Percentiles rank a stretch among this genome's conserved stretches.
Conservation (phyloP, 2,888 invertebrate genomes). For the Ctena decussata region DNA sequence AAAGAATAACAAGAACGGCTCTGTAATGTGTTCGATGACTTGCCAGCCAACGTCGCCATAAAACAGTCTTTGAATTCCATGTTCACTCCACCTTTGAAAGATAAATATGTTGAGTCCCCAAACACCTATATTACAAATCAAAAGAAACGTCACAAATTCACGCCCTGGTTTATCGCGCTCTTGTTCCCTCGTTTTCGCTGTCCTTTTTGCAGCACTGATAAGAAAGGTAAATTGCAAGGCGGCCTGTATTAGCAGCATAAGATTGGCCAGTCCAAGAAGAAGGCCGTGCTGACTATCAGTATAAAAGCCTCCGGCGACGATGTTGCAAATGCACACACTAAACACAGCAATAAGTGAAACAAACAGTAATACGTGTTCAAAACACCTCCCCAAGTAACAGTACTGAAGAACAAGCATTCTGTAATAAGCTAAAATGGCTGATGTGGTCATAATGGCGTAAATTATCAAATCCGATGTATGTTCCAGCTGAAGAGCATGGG, state of each 20-base stretch:
- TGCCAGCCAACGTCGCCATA: slow-evolving; percentile 98
- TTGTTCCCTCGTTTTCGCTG: slow-evolving; percentile 96
- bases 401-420: slow-evolving; percentile 89
- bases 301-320: slow-evolving; percentile 95
- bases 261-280: slow-evolving; percentile 95
- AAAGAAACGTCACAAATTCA: slow-evolving; percentile 97
- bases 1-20: slow-evolving; percentile 98
- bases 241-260: slow-evolving; percentile 95
- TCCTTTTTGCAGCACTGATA: slow-evolving; percentile 95
- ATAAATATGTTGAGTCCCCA: slow-evolving; percentile 98
- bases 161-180: slow-evolving; percentile 98
- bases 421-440: slow-evolving; percentile 95
- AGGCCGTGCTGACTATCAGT: slow-evolving; percentile 93
- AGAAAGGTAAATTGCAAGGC: slow-evolving; percentile 97
- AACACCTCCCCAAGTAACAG: slow-evolving; percentile 49
- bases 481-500: slow-evolving; percentile 96
- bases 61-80: slow-evolving; percentile 97
- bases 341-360: slow-evolving; percentile 97
- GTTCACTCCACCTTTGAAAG: slow-evolving; percentile 94
- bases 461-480: slow-evolving; percentile 96
- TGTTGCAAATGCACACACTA: slow-evolving; percentile 96
- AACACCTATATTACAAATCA: slow-evolving; percentile 98
- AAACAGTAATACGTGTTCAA: slow-evolving; percentile 90
- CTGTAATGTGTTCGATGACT: slow-evolving; percentile 95
- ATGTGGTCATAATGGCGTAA: slow-evolving; percentile 95